Evolutionary conservation across 2,797 vertebrate genomes (phyloP).

Genomic region (Sebastes matsubarae): DNA sequence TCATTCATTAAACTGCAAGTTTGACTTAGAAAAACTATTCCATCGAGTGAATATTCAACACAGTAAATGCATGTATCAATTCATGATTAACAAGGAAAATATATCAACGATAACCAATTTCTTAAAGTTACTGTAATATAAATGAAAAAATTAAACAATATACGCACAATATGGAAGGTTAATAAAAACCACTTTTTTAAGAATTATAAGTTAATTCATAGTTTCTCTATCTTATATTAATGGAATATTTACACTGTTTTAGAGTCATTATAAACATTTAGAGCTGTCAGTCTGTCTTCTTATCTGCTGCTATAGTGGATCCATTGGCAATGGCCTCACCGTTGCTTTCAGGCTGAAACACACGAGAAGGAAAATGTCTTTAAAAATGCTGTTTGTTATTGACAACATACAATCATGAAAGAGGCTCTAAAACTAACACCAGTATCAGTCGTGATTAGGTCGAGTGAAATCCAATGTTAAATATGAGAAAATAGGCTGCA

Average conservation of each 20-base stretch:
- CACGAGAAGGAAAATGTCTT: not conserved
- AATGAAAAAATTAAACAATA: constrained; percentile 4
- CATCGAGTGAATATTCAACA: not conserved
- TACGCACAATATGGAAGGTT: not conserved
- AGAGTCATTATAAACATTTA: constrained; percentile 9
- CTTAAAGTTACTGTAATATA: not conserved
- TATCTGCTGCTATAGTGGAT: constrained; percentile 74
- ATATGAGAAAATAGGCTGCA: not conserved
- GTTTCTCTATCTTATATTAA: constrained; percentile 34
- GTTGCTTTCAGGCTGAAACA: constrained; percentile 78
- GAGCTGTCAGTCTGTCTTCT: constrained; percentile 86
- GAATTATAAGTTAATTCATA: constrained; percentile 51
- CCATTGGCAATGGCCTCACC: constrained; percentile 62
- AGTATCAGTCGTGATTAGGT: not conserved
- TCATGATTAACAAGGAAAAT: constrained; percentile 6
- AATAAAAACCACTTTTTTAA: constrained; percentile 15
- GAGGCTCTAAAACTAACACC: not conserved
- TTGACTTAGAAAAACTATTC: constrained; percentile 21
- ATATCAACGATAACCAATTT: not conserved
- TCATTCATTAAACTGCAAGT: constrained; percentile 32
- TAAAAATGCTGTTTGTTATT: not conserved
- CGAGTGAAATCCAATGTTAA: not conserved
- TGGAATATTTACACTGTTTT: constrained; percentile 65
- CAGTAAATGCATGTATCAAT: not conserved
- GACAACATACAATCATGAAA: not conserved